Base-by-base conservation (phyloP, 37 sponge, comb jelly and placozoan genomes). In the Geodia barretti region DNA sequence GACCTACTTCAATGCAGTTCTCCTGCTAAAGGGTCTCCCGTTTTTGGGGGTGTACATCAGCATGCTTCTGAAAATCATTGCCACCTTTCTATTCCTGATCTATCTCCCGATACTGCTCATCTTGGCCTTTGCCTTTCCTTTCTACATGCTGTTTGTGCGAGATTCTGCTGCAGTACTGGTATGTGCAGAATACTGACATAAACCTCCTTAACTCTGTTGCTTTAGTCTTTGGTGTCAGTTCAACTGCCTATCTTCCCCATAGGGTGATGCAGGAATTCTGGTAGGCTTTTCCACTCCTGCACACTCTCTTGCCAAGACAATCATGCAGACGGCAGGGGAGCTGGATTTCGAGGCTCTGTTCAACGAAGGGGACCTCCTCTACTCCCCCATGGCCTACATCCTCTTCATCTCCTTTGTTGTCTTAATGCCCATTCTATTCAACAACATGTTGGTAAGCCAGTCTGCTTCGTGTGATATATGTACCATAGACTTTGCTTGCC, bases 71-170 rank as follows among this genome's bases (percentile, higher is more conserved):
- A 64, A 28, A 31, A 41, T 79, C 5, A 38, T 39, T 28, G 24
- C 14, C 36, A 79, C 69, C 5, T 79, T 69, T 40, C 24, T 79
- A 35, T 47, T 47, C 34, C 60, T 68, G 21, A 69, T 79, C 41
- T 79, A 68, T 26, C 70, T 79, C 24, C 80, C 80, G n/a, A 68
- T 68, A 67, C 19, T 79, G 24, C 31, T 79, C 1, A 31, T 79
- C 32, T 59, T 79, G 25, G 25, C 80, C 23, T 79, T 79, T 68
- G 70, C 60, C 7, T 29, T 79, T 4, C 80, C 80, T 1, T 68
- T 68, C 69, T 79, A 79, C 70, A 79, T 79, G 80, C 21, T 79
- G 26, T 79, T 79, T 43, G 58, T n/a, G n/a, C n/a, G n/a, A n/a
- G n/a, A n/a, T n/a, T n/a, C n/a, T n/a, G n/a, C n/a, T n/a, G n/a